Conservation (phyloP, 2,113 vertebrate genomes). For the Murina feae region DNA sequence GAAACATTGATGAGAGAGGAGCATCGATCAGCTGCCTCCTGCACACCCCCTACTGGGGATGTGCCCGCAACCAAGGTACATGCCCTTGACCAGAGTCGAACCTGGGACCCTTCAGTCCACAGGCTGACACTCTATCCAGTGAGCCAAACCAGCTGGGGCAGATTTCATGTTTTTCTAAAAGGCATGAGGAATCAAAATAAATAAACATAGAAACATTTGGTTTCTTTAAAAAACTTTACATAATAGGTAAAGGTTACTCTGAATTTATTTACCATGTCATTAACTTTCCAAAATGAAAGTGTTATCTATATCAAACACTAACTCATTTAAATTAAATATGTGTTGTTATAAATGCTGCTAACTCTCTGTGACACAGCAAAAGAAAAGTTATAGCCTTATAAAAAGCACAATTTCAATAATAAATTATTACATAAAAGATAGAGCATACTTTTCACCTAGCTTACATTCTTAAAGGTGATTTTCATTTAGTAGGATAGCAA, state of each 20-base stretch:
- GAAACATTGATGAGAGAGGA: too few species aligned
- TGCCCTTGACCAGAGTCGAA: too few species aligned
- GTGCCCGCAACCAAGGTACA: too few species aligned
- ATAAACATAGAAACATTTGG: constrained; percentile 66
- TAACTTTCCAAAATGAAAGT: constrained; percentile 77
- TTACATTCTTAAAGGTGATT: constrained; percentile 60
- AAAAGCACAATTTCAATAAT: constrained; percentile 63
- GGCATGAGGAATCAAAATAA: constrained; percentile 60
- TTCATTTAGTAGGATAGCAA: background rate
- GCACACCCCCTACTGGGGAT: too few species aligned
- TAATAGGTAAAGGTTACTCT: constrained; percentile 65
- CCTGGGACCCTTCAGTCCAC: too few species aligned
- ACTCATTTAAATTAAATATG: constrained; percentile 79
- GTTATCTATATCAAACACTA: constrained; percentile 81
- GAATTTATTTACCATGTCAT: constrained; percentile 73
- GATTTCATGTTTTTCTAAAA: constrained; percentile 43
- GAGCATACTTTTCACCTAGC: background rate
- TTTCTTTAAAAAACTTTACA: constrained; percentile 51
- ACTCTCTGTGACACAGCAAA: constrained; percentile 69
- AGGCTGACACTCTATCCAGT: too few species aligned
- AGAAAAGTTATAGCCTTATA: constrained; percentile 52
- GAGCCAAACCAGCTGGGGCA: too few species aligned
- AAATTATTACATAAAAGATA: constrained; percentile 20
- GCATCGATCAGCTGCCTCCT: too few species aligned
- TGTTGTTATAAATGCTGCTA: constrained; percentile 74